Base-by-base conservation (phyloP, 1,140 invertebrate species). In the Periplaneta americana region DNA sequence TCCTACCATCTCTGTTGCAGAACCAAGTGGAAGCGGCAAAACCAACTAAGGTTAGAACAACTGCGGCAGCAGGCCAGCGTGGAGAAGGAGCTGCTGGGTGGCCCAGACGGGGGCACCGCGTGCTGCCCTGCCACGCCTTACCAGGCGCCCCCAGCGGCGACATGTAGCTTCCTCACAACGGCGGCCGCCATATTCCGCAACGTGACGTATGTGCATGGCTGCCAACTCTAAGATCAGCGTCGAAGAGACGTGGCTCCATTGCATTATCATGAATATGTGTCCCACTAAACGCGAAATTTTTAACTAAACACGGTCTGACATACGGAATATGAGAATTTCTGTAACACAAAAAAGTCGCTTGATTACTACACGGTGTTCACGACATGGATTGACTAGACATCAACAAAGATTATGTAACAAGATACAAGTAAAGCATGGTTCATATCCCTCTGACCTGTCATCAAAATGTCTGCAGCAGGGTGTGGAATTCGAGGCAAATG, bases 1-100 rank as follows among this genome's bases (percentile, higher is more conserved):
- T 18, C 2, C 17, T 17, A n/a, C 2, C n/a, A n/a, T n/a, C 48
- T 81, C 22, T 34, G 36, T 81, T 81, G 80, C 48, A 97, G 96
- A 88, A 98, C 97, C 75, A 98, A 98, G 89, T 98, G 96, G 96
- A 98, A 98, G 89, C 92, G 96, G 4, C 96, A 98, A 87, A 97
- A 97, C 86, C 96, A 97, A 84, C 89, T 97, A 32, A 91, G 96
- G 1, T 86, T 97, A 39, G 96, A 97, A 85, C 96, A 97, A 84
- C 87, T 97, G 0, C 92, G 96, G 0, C 95, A 96, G 86, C 95
- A 96, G 86, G 91, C 94, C 83, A 89, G 91, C 78, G 90, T 92
- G 31, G 92, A 93, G 83, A 93, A 93, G 84, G 92, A 94, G 81
- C 84, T 84, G 82, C 35, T 81, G 32, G 75, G 34, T 37, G 82